Evolutionary conservation across 2,888 invertebrate genomes (phyloP).

Genomic region (Polydesmus complanatus): DNA sequence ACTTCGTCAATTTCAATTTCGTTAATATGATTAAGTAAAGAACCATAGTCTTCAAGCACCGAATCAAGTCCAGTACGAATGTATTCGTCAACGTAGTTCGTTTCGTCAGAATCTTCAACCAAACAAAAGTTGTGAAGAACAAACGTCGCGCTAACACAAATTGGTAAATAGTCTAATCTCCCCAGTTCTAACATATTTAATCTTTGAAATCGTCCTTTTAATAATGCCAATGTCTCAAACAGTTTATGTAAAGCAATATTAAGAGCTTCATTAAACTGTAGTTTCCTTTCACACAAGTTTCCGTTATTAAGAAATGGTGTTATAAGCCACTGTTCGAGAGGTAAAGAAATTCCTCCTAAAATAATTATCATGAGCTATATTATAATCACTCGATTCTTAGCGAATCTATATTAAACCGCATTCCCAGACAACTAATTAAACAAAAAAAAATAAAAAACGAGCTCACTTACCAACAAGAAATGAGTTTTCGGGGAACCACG

Average conservation of each 20-base stretch:
- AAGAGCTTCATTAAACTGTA: not conserved
- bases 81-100: constrained; percentile 4
- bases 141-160: constrained; percentile 4
- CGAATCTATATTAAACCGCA: no score
- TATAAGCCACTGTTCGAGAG: constrained; percentile 4
- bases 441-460: no score
- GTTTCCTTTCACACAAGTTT: not conserved
- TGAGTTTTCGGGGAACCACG: not conserved
- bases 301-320: constrained; percentile 5
- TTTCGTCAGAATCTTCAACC: constrained; percentile 3
- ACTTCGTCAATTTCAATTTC: not conserved
- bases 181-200: constrained; percentile 1
- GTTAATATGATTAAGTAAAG: not conserved
- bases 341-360: constrained; percentile 5
- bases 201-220: constrained; percentile 6
- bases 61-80: not conserved
- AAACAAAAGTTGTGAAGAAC: constrained; percentile 11
- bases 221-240: not conserved
- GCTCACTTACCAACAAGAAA: constrained; percentile 3
- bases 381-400: no score
- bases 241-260: not conserved
- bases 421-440: no score
- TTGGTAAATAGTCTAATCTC: constrained; percentile 5
- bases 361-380: no score
- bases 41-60: not conserved